Evolutionary conservation across 2,113 vertebrate species (phyloP), one percentile per base, ranked within the genome.

Genomic region (Hemichromis elongatus): DNA sequence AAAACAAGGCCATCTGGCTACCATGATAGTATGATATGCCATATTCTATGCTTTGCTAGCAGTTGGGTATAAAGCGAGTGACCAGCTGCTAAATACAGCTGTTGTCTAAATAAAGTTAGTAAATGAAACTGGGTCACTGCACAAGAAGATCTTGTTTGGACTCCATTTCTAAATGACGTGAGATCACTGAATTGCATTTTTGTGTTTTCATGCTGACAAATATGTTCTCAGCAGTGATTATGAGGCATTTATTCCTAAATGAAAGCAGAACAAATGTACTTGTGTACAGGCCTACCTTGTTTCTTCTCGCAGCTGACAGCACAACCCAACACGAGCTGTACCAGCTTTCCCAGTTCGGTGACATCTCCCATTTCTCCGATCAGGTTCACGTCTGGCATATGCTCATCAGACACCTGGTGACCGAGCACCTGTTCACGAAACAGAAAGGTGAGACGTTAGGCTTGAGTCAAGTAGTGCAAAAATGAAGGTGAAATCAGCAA

Each of bases 301-400:
- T 98, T 98, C 92, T 96, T 98, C 90, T 98, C 98, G 47, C 98
- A 98, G 84, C 97, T 97, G 90, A 98, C 96, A 1, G 97, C 98
- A 82, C 97, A 98, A 82, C 97, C 96, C 83, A 98, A 89, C 9
- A 98, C 97, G 30, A 98, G 90, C 93, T 98, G 98, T 5, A 98
- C 95, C 89, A 98, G 93, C 85, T 97, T 97, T 30, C 97, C 97
- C 26, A 98, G 94, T 85, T 98, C 97, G 0, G 95, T 92, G 4
- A 95, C 92, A 24, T 98, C 96, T 3, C 96, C 96, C 93, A 97
- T 94, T 89, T 98, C 96, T 26, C 97, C 97, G 1, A 98, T 96
- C 6, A 97, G 95, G 88, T 77, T 96, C 28, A 98, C 96, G 5
- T 98, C 97, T 2, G 98, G 98, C 66, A 97, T 80, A 61, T 97